Base-by-base conservation (phyloP, 1,140 invertebrate genomes). In the Camponotus floridanus region DNA sequence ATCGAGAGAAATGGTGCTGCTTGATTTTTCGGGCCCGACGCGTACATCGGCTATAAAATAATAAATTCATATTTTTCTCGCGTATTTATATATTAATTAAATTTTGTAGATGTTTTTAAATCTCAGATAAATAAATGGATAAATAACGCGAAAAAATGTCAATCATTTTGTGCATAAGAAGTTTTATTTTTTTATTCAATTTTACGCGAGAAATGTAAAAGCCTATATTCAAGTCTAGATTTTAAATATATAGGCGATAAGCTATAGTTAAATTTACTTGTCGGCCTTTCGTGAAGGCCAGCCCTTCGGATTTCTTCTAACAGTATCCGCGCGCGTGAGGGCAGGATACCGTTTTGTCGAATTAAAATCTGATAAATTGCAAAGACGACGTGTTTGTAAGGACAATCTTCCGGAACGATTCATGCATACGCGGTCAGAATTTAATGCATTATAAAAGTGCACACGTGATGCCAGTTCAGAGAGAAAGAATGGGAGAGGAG, bases 361-460 rank as follows among this genome's bases (percentile, higher is more conserved):
- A 83, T 74, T 83, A 73, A 83, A 83, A 83, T 83, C 68, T 83
- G 68, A 83, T 83, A 83, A 83, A 57, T 61, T 33, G 39, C 39
- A 39, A 31, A 55, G 64, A 21, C 68, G 61, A 71, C 51, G 39
- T 61, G 55, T 83, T 2, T 55, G 26, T 65, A 73, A 70, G 78
- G 65, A 81, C 70, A 62, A 84, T 79, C 84, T 76, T 86, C 33
- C 76, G 51, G 61, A 68, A 86, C 64, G 59, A 79, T 83, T 48
- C 45, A 13, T 8, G 51, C 62, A 71, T 71, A 76, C 71, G 80
- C 80, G 70, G 64, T 3, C 70, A 33, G 86, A 87, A 87, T 87
- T 68, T 78, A 85, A 87, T 87, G 33, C 13, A 31, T 57, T 74
- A 62, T 83, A 73, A 83, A 83, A 62, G 79, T 11, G 39, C 18